These are phyloP conservation scores for Octomys mimax DNA, from an alignment of 2,797 vertebrate species.

Conservation along the genomic window DNA sequence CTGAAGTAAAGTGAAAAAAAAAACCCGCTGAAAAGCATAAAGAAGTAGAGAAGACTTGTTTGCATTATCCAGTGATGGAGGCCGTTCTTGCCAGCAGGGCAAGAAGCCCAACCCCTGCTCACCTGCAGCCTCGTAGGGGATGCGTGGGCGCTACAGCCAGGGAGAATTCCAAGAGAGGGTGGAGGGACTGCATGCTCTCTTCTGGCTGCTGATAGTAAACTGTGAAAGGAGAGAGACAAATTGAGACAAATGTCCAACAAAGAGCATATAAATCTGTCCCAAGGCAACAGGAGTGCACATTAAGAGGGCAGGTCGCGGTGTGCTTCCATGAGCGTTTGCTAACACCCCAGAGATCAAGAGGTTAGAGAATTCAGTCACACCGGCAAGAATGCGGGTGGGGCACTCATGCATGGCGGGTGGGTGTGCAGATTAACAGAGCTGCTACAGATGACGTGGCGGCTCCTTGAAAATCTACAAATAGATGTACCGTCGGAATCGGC, in stretches of 20 bases:
- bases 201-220: neutral
- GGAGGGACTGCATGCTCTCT: neutral
- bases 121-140: neutral
- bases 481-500: neutral
- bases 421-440: neutral
- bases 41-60: neutral
- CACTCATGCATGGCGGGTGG: neutral
- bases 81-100: fast-evolving
- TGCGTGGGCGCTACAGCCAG: fast-evolving
- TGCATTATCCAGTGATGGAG: fast-evolving
- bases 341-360: neutral
- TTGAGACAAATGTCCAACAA: neutral
- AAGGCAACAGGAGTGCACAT: neutral
- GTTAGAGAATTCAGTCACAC: neutral
- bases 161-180: neutral
- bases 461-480: neutral
- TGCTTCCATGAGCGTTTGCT: neutral
- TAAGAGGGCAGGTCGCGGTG: neutral
- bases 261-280: neutral
- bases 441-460: neutral
- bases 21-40: neutral
- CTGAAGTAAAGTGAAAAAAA: neutral
- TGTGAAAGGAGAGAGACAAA: neutral
- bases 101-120: neutral
- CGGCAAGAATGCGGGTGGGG: neutral